Percentiles rank a stretch among this genome's conserved stretches.
Conservation (phyloP, 2,797 vertebrate species). For the Pantherophis vulpinus region DNA sequence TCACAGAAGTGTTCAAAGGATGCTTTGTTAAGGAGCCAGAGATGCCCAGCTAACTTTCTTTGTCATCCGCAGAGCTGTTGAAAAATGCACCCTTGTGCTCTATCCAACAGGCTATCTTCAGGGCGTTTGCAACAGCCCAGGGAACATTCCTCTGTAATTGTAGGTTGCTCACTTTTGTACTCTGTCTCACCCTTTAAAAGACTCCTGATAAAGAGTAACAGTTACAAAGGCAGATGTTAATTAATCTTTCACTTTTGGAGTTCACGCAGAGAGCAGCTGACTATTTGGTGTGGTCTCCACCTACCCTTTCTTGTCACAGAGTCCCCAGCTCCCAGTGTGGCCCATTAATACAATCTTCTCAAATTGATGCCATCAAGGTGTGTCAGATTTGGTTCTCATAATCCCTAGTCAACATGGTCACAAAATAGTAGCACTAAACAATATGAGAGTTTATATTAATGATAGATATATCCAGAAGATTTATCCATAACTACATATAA, state of each 20-base stretch:
- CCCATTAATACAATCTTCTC: not conserved
- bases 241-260: constrained; percentile 1
- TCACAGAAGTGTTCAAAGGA: not conserved
- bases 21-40: not conserved
- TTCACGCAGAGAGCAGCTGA: not conserved
- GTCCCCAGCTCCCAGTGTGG: not conserved
- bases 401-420: not conserved
- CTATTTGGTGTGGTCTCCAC: not conserved
- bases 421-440: not conserved
- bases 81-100: not conserved
- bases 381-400: not conserved
- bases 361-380: not conserved
- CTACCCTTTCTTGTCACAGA: not conserved
- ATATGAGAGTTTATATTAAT: not conserved
- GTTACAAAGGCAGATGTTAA: constrained; percentile 14
- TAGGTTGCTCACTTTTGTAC: constrained; percentile 21
- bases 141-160: constrained; percentile 17
- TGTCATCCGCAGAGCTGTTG: not conserved
- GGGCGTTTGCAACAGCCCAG: constrained; percentile 7
- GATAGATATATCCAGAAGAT: too few species aligned
- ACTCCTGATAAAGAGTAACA: constrained; percentile 2
- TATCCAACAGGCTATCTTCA: not conserved
- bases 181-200: not conserved
- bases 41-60: not conserved
- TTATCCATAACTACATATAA: too few species aligned